phyloP scores from a whole-genome alignment of 2,113 vertebrate species.

The Archilochus colubris region DNA sequence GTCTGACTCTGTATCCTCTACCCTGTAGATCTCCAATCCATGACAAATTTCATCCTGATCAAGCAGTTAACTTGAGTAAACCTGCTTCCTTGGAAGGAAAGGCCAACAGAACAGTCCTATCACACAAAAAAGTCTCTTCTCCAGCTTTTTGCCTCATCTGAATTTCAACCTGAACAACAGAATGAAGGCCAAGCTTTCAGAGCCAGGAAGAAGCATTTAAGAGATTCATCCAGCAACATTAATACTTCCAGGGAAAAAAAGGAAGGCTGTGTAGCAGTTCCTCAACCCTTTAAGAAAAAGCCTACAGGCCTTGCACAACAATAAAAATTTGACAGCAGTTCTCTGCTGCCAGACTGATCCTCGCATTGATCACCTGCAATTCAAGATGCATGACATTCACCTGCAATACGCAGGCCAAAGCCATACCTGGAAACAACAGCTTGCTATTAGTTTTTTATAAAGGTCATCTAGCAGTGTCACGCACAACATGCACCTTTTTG shows the following conservation, averaged over 20 bases:
- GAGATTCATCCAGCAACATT: neutral
- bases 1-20: neutral
- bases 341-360: neutral
- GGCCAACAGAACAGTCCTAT: neutral
- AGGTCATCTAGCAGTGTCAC: neutral
- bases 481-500: fast-evolving
- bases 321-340: neutral
- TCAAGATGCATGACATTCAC: neutral
- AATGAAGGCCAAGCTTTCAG: neutral
- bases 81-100: neutral
- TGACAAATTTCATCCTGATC: neutral
- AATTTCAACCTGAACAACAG: neutral
- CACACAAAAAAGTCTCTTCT: neutral
- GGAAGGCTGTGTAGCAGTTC: neutral
- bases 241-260: neutral
- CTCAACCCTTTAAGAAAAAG: neutral
- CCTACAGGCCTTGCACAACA: neutral
- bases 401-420: neutral
- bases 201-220: neutral
- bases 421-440: neutral
- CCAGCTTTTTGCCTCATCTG: neutral
- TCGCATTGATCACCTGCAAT: neutral
- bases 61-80: neutral
- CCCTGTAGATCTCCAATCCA: neutral
- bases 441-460: neutral